phyloP scores from a whole-genome alignment of 2,113 vertebrate genomes.

The Cochlearius cochlearius region DNA sequence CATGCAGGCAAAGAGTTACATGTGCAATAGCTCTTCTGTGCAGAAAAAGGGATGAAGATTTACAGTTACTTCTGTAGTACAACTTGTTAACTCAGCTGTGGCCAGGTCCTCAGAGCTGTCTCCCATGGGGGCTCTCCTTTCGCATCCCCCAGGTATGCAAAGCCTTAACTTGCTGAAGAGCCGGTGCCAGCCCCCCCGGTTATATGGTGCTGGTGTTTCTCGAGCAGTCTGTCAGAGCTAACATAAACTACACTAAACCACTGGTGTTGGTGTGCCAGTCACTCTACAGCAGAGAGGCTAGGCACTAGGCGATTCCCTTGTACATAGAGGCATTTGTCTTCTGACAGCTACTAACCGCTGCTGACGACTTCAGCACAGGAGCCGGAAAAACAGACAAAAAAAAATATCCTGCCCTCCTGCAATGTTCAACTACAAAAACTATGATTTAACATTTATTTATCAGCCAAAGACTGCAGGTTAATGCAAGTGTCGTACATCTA shows the following conservation, averaged over 20 bases:
- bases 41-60: not conserved
- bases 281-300: not conserved
- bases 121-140: not conserved
- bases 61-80: not conserved
- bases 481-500: not conserved
- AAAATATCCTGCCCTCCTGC: not conserved
- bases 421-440: not conserved
- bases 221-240: not conserved
- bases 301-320: not conserved
- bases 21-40: not conserved
- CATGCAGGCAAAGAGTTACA: not conserved
- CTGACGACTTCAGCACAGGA: not conserved
- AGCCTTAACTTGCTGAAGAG: not conserved
- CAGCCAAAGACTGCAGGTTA: slow-evolving; percentile 11
- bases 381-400: not conserved
- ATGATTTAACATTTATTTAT: not conserved
- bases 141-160: not conserved
- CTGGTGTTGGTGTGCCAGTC: accelerated
- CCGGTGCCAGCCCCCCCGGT: not conserved
- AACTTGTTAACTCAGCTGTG: not conserved
- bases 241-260: not conserved
- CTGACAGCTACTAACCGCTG: not conserved
- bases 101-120: not conserved
- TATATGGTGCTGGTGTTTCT: not conserved
- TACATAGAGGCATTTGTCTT: not conserved